Conservation (phyloP, 2,113 vertebrate genomes). For the Heptranchias perlo region DNA sequence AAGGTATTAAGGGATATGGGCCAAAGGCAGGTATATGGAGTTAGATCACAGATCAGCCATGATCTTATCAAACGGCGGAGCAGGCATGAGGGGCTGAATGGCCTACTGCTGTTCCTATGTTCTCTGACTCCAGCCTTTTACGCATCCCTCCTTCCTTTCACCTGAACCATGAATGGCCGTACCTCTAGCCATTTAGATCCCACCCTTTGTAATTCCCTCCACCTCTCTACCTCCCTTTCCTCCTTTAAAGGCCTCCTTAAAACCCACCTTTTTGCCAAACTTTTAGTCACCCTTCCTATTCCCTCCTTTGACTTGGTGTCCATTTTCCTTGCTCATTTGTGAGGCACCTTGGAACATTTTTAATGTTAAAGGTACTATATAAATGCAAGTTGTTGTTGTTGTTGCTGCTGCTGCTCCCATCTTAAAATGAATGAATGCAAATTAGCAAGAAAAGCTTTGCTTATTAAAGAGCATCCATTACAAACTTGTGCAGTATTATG, state of each 20-base stretch:
- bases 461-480: background rate
- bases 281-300: background rate
- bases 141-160: background rate
- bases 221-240: background rate
- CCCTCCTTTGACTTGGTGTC: background rate
- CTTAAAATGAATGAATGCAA: background rate
- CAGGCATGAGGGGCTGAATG: no score
- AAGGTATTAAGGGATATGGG: no score
- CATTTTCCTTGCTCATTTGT: background rate
- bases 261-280: background rate
- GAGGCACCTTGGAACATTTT: background rate
- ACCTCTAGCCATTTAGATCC: background rate
- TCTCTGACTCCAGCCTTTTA: background rate
- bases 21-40: no score
- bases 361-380: background rate
- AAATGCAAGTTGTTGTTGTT: background rate
- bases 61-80: no score
- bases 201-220: background rate
- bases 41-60: no score
- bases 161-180: background rate
- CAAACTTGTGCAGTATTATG: background rate
- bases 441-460: background rate
- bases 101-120: no score
- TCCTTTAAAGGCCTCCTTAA: background rate
- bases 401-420: background rate